Percentiles rank a stretch among this genome's conserved stretches.
These are phyloP conservation scores for Cephus spinipes DNA, from an alignment of 2,888 invertebrate species.

Conservation along the genomic window DNA sequence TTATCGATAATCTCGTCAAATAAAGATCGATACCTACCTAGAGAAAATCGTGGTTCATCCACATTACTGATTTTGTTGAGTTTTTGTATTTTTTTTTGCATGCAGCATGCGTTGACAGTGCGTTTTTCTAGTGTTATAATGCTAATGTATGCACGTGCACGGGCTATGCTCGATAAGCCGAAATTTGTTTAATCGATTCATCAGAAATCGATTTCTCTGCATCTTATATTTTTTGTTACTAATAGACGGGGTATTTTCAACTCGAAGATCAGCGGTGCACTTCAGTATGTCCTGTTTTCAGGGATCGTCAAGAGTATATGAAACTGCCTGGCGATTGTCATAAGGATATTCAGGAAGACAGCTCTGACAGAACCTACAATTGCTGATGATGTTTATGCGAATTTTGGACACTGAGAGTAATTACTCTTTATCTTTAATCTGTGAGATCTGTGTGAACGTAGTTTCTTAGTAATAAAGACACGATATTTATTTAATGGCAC, in stretches of 20 bases:
- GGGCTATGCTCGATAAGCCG: not conserved
- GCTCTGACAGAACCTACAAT: conserved; percentile 14
- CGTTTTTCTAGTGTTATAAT: not conserved
- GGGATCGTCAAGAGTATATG: conserved; percentile 55
- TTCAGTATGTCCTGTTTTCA: conserved; percentile 30
- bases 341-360: conserved; percentile 41
- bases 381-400: not conserved
- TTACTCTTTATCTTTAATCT: not conserved
- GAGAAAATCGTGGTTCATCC: not conserved
- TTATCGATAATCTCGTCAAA: not conserved
- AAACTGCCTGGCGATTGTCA: conserved; percentile 53
- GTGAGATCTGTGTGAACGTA: not conserved
- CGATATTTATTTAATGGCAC: conserved; percentile 26
- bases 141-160: not conserved
- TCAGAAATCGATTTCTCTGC: not conserved
- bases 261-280: not conserved
- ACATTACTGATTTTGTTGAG: not conserved
- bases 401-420: not conserved
- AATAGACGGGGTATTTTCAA: not conserved
- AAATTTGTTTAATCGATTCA: not conserved
- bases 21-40: not conserved
- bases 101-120: not conserved
- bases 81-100: not conserved
- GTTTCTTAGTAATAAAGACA: conserved; percentile 14
- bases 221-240: not conserved